Evolutionary conservation across 2,888 invertebrate genomes (phyloP), one percentile per base, ranked within the genome.

Genomic region (Eumacrocentrus americanus): DNA sequence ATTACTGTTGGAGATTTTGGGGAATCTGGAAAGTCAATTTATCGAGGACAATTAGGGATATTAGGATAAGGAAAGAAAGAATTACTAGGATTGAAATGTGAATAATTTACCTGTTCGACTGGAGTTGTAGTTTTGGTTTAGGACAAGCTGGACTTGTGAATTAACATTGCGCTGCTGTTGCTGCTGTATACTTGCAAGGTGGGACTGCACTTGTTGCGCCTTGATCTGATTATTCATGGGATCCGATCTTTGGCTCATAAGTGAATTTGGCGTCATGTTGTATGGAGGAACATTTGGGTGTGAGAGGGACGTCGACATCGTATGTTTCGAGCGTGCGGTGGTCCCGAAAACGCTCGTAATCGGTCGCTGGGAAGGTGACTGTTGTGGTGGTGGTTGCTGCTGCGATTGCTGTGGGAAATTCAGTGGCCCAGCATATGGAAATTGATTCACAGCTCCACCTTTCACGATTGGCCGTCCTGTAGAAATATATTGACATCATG

Each of bases 391-490:
- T 60, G 80, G 81, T 38, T 71, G 73, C 59, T 74, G 74, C 53
- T 77, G 76, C 34, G 60, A 72, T 58, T 74, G 74, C 53, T 77
- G 76, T 34, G 60, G 59, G 34, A 59, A 75, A 63, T 77, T 77
- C 25, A 71, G 55, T 25, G 73, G 73, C 50, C 72, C 73, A 52
- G 71, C 72, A 56, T 77, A 77, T 44, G 75, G 77, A 53, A 72
- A 78, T 57, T 77, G 78, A 69, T 68, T 75, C 50, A 68, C 67
- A 29, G 77, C 74, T 66, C 83, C 83, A 11, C 85, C 85, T 74
- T 86, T 87, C 34, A 86, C 85, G 63, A 86, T 86, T 40, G 86
- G 84, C 67, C 86, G 84, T 66, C 86, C 86, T 78, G 69, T 40
- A 40, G n/a, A 20, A 7, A 58, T 37, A 37, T 3, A 51, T 34